Percentiles rank a stretch among this genome's conserved stretches.
Evolutionary conservation across 2,797 vertebrate species (phyloP).

Genomic region (Alauda arvensis): DNA sequence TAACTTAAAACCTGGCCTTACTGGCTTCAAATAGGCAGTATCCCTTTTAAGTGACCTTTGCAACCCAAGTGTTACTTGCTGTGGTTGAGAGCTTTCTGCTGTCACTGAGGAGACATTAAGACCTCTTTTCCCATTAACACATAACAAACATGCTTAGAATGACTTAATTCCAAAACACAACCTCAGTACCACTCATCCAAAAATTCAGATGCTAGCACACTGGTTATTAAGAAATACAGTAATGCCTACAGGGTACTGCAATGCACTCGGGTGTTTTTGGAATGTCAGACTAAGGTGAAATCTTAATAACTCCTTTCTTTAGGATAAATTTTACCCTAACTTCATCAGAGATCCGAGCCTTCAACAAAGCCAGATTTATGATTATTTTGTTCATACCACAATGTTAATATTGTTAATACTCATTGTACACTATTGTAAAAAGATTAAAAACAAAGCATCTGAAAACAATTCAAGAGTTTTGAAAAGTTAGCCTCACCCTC

Average conservation of each 20-base stretch:
- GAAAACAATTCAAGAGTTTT: constrained; percentile 49
- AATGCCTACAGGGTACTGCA: background rate
- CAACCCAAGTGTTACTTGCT: constrained; percentile 81
- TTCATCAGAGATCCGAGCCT: constrained; percentile 8
- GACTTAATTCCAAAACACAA: constrained; percentile 57
- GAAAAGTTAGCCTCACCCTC: constrained; percentile 43
- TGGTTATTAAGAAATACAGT: constrained; percentile 1
- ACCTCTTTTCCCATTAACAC: constrained; percentile 41
- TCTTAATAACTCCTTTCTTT: background rate
- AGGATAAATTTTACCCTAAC: background rate
- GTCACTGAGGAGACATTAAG: constrained; percentile 51
- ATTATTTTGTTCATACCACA: constrained; percentile 40
- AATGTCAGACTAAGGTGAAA: background rate
- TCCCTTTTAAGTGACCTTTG: constrained; percentile 82
- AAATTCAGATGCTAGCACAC: constrained; percentile 1
- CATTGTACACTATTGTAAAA: constrained; percentile 69
- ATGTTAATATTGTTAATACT: constrained; percentile 74
- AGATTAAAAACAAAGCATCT: constrained; percentile 48
- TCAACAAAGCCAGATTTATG: constrained; percentile 21
- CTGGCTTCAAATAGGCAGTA: constrained; percentile 74
- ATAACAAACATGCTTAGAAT: background rate
- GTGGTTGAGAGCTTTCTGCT: constrained; percentile 61
- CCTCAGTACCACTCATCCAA: constrained; percentile 17
- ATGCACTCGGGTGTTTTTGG: background rate
- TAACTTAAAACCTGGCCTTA: constrained; percentile 77